Evolutionary conservation across 92 coral and sea anemone genomes (phyloP).

Genomic region (Parazoanthus swiftii): DNA sequence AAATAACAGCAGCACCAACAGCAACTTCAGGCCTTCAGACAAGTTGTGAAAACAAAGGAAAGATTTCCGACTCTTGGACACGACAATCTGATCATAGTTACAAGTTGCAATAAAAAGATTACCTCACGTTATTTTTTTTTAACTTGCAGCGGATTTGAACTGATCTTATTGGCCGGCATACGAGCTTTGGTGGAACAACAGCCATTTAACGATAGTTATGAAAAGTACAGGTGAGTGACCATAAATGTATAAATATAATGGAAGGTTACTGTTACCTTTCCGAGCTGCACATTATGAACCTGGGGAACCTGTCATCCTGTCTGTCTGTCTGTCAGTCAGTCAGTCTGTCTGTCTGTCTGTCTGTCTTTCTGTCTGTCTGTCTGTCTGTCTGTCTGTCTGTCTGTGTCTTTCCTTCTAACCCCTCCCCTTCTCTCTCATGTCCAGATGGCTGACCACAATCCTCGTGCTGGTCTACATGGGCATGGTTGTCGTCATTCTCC

Average conservation of each 20-base stretch:
- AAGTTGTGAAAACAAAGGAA: too few species aligned
- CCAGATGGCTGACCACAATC: too few species aligned
- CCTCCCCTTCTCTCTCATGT: too few species aligned
- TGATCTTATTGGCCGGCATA: neutral
- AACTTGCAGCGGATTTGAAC: neutral
- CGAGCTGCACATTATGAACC: too few species aligned
- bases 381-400: neutral
- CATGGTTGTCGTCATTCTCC: too few species aligned
- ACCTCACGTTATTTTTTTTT: neutral
- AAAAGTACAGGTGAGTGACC: neutral
- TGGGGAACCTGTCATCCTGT: neutral
- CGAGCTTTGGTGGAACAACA: slow-evolving; percentile 6
- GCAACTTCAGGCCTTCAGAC: neutral
- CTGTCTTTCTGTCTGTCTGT: neutral
- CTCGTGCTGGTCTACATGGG: too few species aligned
- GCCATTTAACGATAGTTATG: neutral
- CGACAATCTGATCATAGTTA: too few species aligned
- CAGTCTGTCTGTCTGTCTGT: neutral
- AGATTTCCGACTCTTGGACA: too few species aligned
- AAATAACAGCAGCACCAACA: neutral
- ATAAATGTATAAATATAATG: too few species aligned
- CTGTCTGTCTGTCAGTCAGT: neutral
- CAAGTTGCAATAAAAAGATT: too few species aligned
- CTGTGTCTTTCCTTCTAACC: neutral
- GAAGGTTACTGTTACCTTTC: too few species aligned